These are phyloP conservation scores for Pyrrhopygopsis socrates DNA, from an alignment of 2,888 invertebrate species.

Conservation along the genomic window DNA sequence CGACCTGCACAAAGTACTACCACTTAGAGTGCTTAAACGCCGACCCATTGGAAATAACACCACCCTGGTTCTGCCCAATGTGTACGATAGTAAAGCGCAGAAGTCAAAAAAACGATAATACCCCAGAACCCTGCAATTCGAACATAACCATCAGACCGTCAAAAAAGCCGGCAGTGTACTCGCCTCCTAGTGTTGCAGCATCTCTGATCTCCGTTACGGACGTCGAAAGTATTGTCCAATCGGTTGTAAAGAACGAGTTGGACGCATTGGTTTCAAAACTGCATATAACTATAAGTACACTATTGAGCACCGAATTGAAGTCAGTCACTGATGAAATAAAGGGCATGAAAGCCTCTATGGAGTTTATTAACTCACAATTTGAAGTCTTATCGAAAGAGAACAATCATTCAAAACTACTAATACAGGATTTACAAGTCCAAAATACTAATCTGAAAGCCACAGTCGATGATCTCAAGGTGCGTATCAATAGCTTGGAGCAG, in stretches of 20 bases:
- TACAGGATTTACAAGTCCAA: neutral
- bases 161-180: too few relatives aligned
- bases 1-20: too few relatives aligned
- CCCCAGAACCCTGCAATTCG: too few relatives aligned
- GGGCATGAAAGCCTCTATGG: conserved; percentile 7
- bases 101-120: too few relatives aligned
- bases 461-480: neutral
- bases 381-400: neutral
- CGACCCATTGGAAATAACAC: too few relatives aligned
- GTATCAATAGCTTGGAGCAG: neutral
- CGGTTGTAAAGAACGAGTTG: neutral
- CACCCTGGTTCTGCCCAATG: too few relatives aligned
- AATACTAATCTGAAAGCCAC: neutral
- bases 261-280: neutral
- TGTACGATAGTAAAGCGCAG: too few relatives aligned
- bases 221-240: neutral
- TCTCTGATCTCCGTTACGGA: too few relatives aligned
- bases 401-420: neutral
- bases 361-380: neutral
- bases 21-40: too few relatives aligned
- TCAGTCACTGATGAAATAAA: conserved; percentile 2
- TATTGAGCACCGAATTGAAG: neutral
- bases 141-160: too few relatives aligned
- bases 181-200: too few relatives aligned
- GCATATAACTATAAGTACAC: neutral